Evolutionary conservation across 2,113 vertebrate species (phyloP), one percentile per base, ranked within the genome.

Genomic region (Leptobrachium ailaonicum): DNA sequence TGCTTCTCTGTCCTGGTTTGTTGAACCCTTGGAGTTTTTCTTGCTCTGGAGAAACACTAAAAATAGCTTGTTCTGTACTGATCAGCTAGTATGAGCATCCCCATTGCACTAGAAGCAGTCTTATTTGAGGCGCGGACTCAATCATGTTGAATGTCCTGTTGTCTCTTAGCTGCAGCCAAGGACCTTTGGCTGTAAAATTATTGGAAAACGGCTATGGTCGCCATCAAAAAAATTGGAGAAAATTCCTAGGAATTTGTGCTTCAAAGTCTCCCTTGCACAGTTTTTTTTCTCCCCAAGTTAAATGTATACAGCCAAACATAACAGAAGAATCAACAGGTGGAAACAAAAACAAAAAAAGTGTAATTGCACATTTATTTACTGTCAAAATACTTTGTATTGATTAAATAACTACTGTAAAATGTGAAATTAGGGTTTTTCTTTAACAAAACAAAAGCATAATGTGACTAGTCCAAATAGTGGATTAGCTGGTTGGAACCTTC

Each of bases 81-180:
- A 54, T 41, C 8, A 32, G 70, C 45, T 13, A 72, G 20, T 41
- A 40, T 32, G 14, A 72, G 70, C 50, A 72, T 44, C 70, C 53
- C 50, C 47, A 72, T 54, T 45, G 7, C n/a, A 56, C n/a, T 54
- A 3, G 40, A 72, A 72, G 12, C 50, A 72, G 70, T 56, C 50
- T 32, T 32, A 32, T 32, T 32, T 32, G 20, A 32, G 20, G 20
- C 20, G 20, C 20, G 20, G 20, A 32, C 20, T 5, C 47, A 50
- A 4, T 50, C 47, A 50, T 5, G 8, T 50, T 8, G 4, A 50
- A 50, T 41, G 70, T 45, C 12, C 11, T 72, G 32, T 64, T 72
- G 47, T 9, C 47, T 50, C 47, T 60, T 50, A 60, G 13, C 1
- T 60, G 13, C 10, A 60, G 56, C 4, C 56, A 60, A 12, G 13